Evolutionary conservation across 2,888 invertebrate genomes (phyloP), one percentile per base, ranked within the genome.

Genomic region (Prostheceraeus crozeri): DNA sequence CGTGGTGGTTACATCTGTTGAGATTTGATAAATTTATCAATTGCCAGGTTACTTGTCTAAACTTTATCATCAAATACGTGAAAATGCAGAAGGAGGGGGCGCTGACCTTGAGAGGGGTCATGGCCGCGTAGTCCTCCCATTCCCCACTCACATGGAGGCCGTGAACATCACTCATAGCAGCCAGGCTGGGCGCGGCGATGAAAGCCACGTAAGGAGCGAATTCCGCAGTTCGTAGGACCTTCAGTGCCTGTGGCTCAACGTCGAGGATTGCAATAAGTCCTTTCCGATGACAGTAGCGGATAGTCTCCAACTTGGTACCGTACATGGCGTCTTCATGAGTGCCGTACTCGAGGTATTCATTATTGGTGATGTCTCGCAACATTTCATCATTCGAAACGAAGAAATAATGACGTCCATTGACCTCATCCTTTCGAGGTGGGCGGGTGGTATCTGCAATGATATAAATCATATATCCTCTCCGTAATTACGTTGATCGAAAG

Each of bases 121-220:
- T n/a, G n/a, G n/a, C n/a, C n/a, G n/a, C n/a, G n/a, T n/a, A n/a
- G n/a, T n/a, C n/a, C n/a, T n/a, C n/a, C n/a, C n/a, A n/a, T n/a
- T n/a, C n/a, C n/a, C n/a, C n/a, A 54, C 62, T 62, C 53, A 62
- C 62, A 58, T 63, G 62, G 28, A 63, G 57, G 1, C 61, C 61
- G 57, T 63, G 62, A 1, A 62, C 25, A 25, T 62, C 62, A n/a
- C 46, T 60, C 45, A 63, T 63, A 53, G 62, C 52, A 6, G 61
- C 45, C 2, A 63, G 46, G 40, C 57, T 57, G 53, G 96, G 96
- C 31, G 96, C 94, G 51, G 91, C 94, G 70, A 98, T 93, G 81
- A 96, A 98, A 68, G 96, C 93, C 72, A 96, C 94, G 79, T 89
- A 94, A 35, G 96, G 96, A 69, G 96, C 88, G 78, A 93, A 98